Evolutionary conservation across 2,797 vertebrate species (phyloP).

Genomic region (Pangasius krempfi): DNA sequence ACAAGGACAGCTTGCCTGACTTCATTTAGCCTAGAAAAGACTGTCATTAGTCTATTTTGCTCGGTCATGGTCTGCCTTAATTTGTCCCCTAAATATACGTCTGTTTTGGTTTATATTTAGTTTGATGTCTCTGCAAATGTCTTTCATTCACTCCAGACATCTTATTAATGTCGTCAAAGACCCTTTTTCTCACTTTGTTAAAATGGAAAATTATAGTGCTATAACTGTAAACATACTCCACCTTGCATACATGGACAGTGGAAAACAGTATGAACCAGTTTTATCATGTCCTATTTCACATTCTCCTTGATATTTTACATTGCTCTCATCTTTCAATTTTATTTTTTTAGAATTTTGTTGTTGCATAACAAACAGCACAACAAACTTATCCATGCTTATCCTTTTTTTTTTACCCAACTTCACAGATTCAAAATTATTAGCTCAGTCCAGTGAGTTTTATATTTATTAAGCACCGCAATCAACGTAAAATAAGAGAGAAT

Average conservation of each 20-base stretch:
- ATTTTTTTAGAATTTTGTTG: background rate
- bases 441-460: background rate
- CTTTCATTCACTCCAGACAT: background rate
- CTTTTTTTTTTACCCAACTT: no score
- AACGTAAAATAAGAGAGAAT: background rate
- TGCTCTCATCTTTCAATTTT: no score
- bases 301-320: background rate
- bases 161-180: background rate
- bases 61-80: background rate
- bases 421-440: background rate
- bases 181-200: background rate
- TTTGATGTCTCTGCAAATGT: background rate
- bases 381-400: background rate
- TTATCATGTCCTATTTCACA: background rate
- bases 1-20: background rate
- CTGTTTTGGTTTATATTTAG: background rate
- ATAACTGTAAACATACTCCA: background rate
- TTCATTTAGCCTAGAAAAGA: background rate
- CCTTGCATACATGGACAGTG: background rate
- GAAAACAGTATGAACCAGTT: background rate
- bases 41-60: background rate
- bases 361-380: background rate
- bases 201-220: background rate
- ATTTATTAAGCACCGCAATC: background rate
- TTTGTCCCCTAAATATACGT: background rate